phyloP scores from a whole-genome alignment of 2,113 vertebrate genomes.

The Sturnira hondurensis region DNA sequence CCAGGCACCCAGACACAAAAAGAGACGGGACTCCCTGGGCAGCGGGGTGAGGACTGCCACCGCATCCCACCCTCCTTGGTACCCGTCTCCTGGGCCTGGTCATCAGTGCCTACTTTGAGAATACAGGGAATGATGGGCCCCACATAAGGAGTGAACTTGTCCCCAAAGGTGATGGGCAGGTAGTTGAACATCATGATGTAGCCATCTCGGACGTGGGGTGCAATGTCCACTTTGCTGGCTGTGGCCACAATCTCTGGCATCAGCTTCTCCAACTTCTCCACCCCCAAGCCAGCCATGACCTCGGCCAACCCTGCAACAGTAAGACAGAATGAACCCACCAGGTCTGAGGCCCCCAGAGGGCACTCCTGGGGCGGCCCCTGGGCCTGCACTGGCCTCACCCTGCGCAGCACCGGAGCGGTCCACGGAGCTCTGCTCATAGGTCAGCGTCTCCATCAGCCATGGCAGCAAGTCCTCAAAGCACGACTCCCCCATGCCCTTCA shows the following conservation, averaged over 20 bases:
- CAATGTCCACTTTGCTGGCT: slow-evolving; percentile 97
- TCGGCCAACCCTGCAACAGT: slow-evolving; percentile 90
- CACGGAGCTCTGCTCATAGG: slow-evolving; percentile 98
- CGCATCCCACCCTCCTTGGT: not conserved
- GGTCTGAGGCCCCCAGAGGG: not conserved
- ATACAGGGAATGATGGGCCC: slow-evolving; percentile 99
- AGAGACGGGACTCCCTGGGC: not conserved
- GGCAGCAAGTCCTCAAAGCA: slow-evolving; percentile 97
- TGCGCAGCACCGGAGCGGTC: slow-evolving; percentile 98
- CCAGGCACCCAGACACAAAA: not conserved
- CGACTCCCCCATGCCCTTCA: slow-evolving; percentile 98
- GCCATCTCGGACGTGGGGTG: slow-evolving; percentile 97
- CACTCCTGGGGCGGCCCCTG: not conserved
- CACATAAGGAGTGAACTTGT: slow-evolving; percentile 96
- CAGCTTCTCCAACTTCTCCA: slow-evolving; percentile 97
- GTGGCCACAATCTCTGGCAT: slow-evolving; percentile 99
- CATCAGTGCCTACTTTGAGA: slow-evolving; percentile 89
- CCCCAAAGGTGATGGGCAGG: slow-evolving; percentile 96
- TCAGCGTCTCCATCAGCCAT: slow-evolving; percentile 98
- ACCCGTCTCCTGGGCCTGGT: not conserved
- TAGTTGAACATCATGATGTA: slow-evolving; percentile 99
- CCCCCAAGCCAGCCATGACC: slow-evolving; percentile 97
- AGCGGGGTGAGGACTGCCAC: not conserved
- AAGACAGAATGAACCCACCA: not conserved
- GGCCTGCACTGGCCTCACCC: slow-evolving; percentile 78